Percentiles rank a stretch among this genome's conserved stretches.
Conservation (phyloP, 2,113 vertebrate species). For the Halichoerus grypus region DNA sequence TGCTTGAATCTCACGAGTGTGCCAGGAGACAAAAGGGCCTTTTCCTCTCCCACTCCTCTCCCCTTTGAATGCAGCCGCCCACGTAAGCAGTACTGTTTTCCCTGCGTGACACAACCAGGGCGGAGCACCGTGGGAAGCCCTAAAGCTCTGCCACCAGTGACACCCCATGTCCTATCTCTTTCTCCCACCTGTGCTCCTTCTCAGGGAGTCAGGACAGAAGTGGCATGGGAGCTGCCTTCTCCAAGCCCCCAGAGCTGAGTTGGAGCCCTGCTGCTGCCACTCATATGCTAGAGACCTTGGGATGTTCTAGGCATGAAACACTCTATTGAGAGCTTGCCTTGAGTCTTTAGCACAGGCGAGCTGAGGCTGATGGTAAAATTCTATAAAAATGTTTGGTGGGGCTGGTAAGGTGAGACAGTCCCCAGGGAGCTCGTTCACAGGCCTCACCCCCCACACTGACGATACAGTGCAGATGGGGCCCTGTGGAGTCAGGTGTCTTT, state of each 20-base stretch:
- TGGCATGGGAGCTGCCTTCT: not conserved
- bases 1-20: not conserved
- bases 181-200: not conserved
- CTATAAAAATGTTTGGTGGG: too few relatives aligned
- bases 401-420: not conserved
- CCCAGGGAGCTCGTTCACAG: not conserved
- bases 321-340: not conserved
- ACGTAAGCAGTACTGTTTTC: not conserved
- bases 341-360: not conserved
- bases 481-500: not conserved
- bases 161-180: not conserved
- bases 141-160: not conserved
- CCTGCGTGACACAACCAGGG: not conserved
- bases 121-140: fast-evolving
- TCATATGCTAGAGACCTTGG: not conserved
- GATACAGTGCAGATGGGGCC: too few relatives aligned
- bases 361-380: not conserved
- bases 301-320: not conserved
- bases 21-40: not conserved
- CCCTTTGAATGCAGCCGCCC: not conserved
- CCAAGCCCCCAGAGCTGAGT: not conserved
- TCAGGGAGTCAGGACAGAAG: not conserved
- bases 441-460: too few relatives aligned
- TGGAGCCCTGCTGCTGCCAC: not conserved
- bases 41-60: not conserved